Conservation (phyloP, 2,797 vertebrate species). For the Sebastes vulpes region DNA sequence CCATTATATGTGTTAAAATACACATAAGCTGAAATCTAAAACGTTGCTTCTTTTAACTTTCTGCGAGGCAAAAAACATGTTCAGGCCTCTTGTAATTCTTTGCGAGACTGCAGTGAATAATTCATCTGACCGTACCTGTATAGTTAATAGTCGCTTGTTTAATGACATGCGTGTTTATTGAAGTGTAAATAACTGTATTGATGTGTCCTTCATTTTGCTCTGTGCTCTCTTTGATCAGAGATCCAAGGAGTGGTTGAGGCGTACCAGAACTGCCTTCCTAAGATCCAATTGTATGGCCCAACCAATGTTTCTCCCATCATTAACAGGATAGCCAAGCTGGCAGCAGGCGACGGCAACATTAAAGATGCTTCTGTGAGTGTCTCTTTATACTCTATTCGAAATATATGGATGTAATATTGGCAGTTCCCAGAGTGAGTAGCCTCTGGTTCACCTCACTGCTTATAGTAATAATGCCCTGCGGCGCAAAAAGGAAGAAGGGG, state of each 20-base stretch:
- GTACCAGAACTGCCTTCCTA: constrained; percentile 96
- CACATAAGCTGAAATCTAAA: neutral
- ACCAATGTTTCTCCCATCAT: constrained; percentile 97
- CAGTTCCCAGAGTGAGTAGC: constrained; percentile 14
- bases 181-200: neutral
- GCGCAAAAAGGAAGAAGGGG: neutral
- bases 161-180: neutral
- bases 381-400: constrained; percentile 4
- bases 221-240: constrained; percentile 78
- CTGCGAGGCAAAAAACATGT: neutral
- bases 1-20: neutral
- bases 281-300: constrained; percentile 96
- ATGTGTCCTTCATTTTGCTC: constrained; percentile 9
- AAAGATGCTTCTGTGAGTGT: constrained; percentile 93
- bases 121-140: neutral
- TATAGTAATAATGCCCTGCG: constrained; percentile 31
- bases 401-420: constrained; percentile 17
- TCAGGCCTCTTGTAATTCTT: neutral
- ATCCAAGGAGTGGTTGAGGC: constrained; percentile 97
- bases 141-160: neutral
- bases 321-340: constrained; percentile 91
- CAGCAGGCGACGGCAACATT: constrained; percentile 89
- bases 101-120: neutral
- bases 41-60: neutral
- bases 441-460: constrained; percentile 52